Conservation (phyloP, 2,888 invertebrate species). For the Spilarctia lutea region DNA sequence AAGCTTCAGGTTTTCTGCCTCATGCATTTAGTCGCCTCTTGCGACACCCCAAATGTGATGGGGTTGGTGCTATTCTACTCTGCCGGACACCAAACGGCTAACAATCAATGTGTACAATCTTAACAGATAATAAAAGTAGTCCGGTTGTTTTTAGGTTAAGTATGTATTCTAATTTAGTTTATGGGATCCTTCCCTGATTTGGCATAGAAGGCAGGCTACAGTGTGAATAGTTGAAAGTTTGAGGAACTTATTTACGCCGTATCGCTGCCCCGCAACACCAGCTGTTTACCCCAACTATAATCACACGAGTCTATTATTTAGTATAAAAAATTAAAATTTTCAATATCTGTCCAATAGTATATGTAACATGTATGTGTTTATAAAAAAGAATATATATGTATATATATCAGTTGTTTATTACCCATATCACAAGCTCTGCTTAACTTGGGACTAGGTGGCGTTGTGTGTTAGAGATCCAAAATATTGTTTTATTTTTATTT, state of each 20-base stretch:
- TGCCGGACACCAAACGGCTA: too few relatives aligned
- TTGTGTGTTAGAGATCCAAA: too few relatives aligned
- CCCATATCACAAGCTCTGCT: too few relatives aligned
- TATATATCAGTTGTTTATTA: too few relatives aligned
- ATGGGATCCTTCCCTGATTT: conserved; percentile 40
- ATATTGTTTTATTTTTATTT: too few relatives aligned
- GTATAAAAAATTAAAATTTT: neutral
- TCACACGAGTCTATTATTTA: neutral
- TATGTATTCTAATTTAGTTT: conserved; percentile 34
- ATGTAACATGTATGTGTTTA: too few relatives aligned
- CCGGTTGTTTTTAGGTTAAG: conserved; percentile 30
- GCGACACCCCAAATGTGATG: too few relatives aligned
- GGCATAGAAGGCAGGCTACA: neutral
- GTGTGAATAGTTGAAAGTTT: neutral
- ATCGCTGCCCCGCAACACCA: neutral
- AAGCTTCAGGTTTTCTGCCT: too few relatives aligned
- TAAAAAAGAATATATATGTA: too few relatives aligned
- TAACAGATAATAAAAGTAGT: conserved; percentile 44
- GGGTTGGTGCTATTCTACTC: too few relatives aligned
- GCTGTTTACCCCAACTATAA: neutral
- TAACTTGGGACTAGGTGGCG: too few relatives aligned
- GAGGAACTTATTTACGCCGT: neutral
- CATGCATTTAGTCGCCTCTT: too few relatives aligned
- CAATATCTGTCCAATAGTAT: conserved; percentile 36
- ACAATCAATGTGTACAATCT: conserved; percentile 26